Percentiles rank a stretch among this genome's conserved stretches.
phyloP scores from a whole-genome alignment of 2,888 invertebrate species.

The Adelphocoris suturalis region DNA sequence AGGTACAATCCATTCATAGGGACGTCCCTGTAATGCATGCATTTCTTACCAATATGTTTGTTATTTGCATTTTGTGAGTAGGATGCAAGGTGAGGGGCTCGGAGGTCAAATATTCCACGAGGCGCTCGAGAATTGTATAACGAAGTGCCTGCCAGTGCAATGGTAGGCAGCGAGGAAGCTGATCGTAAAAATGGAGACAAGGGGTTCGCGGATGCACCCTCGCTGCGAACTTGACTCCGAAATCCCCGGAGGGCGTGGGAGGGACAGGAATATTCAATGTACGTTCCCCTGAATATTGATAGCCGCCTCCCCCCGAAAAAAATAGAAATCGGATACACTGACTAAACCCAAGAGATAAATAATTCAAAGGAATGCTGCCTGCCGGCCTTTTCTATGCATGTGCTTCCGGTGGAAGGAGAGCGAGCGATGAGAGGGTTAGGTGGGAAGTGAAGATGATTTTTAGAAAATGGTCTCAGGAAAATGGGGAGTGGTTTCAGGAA shows the following conservation, averaged over 20 bases:
- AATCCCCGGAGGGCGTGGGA: conserved; percentile 2
- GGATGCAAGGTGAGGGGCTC: too few species aligned
- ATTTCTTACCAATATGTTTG: too few species aligned
- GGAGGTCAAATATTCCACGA: background rate
- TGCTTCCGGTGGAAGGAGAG: conserved; percentile 18
- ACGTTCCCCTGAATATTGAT: conserved; percentile 30
- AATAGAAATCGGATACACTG: conserved; percentile 33
- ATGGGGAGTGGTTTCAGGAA: too few species aligned
- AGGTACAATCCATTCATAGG: too few species aligned
- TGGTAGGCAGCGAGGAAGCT: background rate
- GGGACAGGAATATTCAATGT: conserved; percentile 34
- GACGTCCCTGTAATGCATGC: too few species aligned
- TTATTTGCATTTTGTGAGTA: too few species aligned
- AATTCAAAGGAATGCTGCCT: conserved; percentile 34
- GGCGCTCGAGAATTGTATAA: background rate
- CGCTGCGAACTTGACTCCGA: conserved; percentile 6
- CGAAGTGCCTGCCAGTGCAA: background rate
- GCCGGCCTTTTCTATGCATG: conserved; percentile 12
- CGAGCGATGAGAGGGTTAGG: background rate
- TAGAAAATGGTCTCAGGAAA: too few species aligned
- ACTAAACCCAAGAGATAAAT: conserved; percentile 38
- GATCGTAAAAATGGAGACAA: conserved; percentile 35
- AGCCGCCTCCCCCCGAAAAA: background rate
- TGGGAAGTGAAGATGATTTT: background rate
- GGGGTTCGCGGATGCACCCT: conserved; percentile 40